These are phyloP conservation scores for Acanthosepion lycidas DNA, from an alignment of 2,888 invertebrate genomes.

Conservation along the genomic window DNA sequence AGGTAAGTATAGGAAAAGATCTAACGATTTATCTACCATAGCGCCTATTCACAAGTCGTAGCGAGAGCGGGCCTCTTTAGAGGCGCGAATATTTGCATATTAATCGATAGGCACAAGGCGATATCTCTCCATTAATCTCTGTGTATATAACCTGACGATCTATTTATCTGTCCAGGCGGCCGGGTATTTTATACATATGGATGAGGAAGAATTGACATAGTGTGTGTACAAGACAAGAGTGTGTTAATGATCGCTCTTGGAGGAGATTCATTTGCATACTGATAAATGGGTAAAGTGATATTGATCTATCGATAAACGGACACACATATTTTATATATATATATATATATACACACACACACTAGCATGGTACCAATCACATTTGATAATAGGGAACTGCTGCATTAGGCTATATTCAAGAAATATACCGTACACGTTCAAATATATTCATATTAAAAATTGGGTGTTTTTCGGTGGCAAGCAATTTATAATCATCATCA, in stretches of 20 bases:
- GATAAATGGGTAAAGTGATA: neutral
- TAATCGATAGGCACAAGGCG: neutral
- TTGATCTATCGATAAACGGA: neutral
- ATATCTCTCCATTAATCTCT: neutral
- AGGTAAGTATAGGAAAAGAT: neutral
- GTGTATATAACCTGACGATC: neutral
- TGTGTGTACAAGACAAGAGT: neutral
- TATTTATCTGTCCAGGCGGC: neutral
- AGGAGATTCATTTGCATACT: neutral
- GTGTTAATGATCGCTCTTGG: neutral
- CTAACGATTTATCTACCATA: neutral
- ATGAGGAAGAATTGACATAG: neutral
- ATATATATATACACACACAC: neutral
- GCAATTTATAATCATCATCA: no score
- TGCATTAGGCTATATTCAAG: no score
- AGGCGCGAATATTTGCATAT: neutral
- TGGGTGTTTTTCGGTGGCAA: no score
- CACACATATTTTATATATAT: neutral
- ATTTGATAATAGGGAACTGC: no score
- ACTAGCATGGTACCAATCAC: no score
- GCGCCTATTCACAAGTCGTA: neutral
- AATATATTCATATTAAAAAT: no score
- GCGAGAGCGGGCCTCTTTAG: neutral
- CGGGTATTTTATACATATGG: conserved; percentile 13
- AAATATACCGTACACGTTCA: no score